These are phyloP conservation scores for Morinoia aosen DNA, from an alignment of 2,888 invertebrate species.

Conservation along the genomic window DNA sequence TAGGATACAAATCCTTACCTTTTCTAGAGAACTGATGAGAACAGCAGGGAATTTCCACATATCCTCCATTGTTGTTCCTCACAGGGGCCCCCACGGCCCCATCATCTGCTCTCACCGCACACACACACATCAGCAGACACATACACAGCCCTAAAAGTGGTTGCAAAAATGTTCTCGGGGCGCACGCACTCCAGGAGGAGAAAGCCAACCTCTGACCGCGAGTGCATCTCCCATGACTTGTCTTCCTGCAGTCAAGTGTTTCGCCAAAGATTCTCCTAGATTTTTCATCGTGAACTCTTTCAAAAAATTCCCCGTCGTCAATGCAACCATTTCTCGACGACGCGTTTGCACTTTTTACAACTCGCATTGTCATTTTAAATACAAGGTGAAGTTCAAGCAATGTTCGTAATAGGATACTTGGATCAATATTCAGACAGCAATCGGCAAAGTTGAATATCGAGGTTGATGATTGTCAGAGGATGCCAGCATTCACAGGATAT, in stretches of 20 bases:
- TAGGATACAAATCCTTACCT: not conserved
- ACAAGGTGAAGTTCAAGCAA: not conserved
- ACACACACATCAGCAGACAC: not conserved
- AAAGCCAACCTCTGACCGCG: constrained; percentile 47
- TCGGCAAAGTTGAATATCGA: not conserved
- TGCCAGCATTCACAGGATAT: constrained; percentile 5
- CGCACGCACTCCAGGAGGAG: not conserved
- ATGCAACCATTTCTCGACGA: not conserved
- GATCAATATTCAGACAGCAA: not conserved
- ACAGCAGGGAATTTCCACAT: constrained; percentile 50
- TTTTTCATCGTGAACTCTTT: not conserved
- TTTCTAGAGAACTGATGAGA: constrained; percentile 42
- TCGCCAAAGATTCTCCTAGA: not conserved
- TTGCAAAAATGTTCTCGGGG: constrained; percentile 30
- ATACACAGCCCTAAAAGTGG: not conserved
- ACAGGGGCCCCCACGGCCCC: not conserved
- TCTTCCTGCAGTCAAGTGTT: not conserved
- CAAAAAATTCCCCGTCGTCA: not conserved
- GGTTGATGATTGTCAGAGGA: not conserved
- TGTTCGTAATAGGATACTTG: not conserved
- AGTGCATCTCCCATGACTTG: not conserved
- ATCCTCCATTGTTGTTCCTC: constrained; percentile 15
- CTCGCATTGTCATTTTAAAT: not conserved
- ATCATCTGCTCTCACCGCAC: not conserved
- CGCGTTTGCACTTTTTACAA: not conserved